Base-by-base conservation (phyloP, 2,888 invertebrate genomes). In the Stegana nigrithorax region DNA sequence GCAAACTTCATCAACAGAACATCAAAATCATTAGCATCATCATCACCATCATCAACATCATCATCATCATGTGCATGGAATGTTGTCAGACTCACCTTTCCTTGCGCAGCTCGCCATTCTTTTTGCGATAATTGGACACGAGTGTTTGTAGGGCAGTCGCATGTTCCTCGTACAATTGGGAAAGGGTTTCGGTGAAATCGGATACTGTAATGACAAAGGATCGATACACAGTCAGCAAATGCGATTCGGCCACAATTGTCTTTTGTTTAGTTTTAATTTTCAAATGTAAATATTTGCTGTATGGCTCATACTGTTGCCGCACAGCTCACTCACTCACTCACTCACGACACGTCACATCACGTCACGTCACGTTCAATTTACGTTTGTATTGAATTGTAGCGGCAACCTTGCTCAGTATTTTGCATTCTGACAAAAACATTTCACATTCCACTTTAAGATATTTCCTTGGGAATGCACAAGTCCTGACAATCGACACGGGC, bases 131-230 rank as follows among this genome's bases (percentile, higher is more conserved):
- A 85, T 91, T 93, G 71, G 95, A 92, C 60, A 96, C 94, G 75
- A 96, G 88, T 69, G 92, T 88, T 84, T 95, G 94, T 69, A 96
- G 88, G 83, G 94, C 94, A 70, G 93, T 91, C 12, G 95, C 94
- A 85, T 96, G 95, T 75, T 92, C 92, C 85, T 95, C 95, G 88
- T 96, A 94, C 83, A 94, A 89, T 81, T 93, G 92, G 68, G 95
- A 93, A 86, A 96, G 87, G 86, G 95, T 93, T 81, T 94, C 93
- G 65, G 94, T 93, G 87, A 96, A 96, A 87, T 96, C 96, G 72
- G 95, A 92, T 84, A 96, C 96, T 96, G 89, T 36, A 69, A 76
- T 45, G 25, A 66, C 32, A 59, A 19, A 32, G 17, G 6, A 6
- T 10, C 14, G 17, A 10, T 2, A 4, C 5, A 2, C n/a, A 14